Percentiles rank a stretch among this genome's conserved stretches.
These are phyloP conservation scores for Stenodera caucasica DNA, from an alignment of 2,888 invertebrate genomes.

Conservation along the genomic window DNA sequence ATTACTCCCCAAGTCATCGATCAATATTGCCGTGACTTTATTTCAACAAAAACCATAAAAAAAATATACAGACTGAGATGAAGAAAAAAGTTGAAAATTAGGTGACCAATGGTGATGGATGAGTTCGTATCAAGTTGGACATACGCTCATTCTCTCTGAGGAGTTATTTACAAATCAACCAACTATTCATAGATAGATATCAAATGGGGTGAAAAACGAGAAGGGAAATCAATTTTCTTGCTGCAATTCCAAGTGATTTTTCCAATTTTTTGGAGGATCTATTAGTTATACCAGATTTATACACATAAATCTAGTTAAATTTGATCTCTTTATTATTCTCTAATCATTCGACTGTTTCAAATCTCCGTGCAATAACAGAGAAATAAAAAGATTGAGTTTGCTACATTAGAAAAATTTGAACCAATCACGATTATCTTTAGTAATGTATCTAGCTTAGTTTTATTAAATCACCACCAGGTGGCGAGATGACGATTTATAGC, in stretches of 20 bases:
- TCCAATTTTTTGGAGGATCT: not conserved
- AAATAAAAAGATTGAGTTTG: no score
- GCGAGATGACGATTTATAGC: no score
- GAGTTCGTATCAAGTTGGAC: conserved; percentile 1
- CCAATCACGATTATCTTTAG: no score
- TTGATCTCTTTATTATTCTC: not conserved
- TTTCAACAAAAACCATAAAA: not conserved
- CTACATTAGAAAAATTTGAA: no score
- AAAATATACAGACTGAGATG: not conserved
- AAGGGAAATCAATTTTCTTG: not conserved
- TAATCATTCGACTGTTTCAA: not conserved
- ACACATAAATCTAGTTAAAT: not conserved
- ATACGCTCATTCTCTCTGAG: not conserved
- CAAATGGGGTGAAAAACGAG: not conserved
- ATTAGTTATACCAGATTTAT: not conserved
- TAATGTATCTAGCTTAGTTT: no score
- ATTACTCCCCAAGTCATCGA: conserved; percentile 19
- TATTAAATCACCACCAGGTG: no score
- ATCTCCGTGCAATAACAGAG: no score
- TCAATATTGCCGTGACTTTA: conserved; percentile 15
- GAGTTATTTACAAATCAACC: conserved; percentile 6
- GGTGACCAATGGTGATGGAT: conserved; percentile 36
- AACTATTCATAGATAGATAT: not conserved
- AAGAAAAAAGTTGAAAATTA: conserved; percentile 28
- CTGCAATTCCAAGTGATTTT: not conserved